A percentile compares a stretch with the other conserved stretches of the same genome.
phyloP scores from a whole-genome alignment of 2,113 vertebrate genomes.

The Edolisoma coerulescens region DNA sequence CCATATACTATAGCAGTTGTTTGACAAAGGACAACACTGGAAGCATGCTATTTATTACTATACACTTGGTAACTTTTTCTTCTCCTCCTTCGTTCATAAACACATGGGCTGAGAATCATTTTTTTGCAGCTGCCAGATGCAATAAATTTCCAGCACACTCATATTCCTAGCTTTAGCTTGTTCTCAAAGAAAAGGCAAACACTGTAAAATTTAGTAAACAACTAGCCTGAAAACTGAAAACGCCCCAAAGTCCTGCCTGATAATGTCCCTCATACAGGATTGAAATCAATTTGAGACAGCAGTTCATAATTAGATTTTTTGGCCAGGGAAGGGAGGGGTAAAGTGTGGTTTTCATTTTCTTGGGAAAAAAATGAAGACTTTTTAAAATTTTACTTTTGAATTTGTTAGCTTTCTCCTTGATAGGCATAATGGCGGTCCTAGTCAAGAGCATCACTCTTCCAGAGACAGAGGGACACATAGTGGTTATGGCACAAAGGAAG shows the following conservation, averaged over 20 bases:
- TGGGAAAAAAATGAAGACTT: background rate
- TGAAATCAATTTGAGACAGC: background rate
- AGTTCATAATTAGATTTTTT: background rate
- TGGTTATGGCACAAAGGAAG: background rate
- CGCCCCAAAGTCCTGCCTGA: background rate
- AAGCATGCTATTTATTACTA: background rate
- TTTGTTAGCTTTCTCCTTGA: background rate
- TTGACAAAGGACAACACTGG: background rate
- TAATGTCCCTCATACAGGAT: background rate
- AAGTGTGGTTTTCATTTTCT: background rate
- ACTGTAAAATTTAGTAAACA: slow-evolving; percentile 42
- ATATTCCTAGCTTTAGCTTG: slow-evolving; percentile 10
- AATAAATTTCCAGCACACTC: slow-evolving; percentile 18
- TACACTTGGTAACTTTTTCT: background rate
- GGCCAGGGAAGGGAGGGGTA: background rate
- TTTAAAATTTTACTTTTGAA: background rate
- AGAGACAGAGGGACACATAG: background rate
- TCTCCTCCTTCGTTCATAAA: background rate
- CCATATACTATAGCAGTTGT: background rate
- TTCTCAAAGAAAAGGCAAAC: slow-evolving; percentile 22
- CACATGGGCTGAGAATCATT: background rate
- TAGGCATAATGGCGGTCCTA: background rate
- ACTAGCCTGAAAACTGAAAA: background rate
- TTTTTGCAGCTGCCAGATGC: slow-evolving; percentile 40
- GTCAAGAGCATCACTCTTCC: background rate